These are phyloP conservation scores for Ptyas mucosa DNA, from an alignment of 2,113 vertebrate genomes.

Conservation along the genomic window DNA sequence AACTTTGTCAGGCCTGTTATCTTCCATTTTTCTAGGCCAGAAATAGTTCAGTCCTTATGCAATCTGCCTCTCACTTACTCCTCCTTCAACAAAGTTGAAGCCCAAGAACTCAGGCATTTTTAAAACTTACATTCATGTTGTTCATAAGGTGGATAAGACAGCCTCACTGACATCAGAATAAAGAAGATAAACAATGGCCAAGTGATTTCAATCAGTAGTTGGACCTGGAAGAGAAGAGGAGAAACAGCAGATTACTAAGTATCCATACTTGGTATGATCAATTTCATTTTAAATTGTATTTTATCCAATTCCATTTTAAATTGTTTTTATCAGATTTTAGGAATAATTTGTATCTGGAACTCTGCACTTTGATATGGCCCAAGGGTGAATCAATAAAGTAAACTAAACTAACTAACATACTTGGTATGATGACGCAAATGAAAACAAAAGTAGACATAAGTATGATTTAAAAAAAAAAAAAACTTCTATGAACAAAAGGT, in stretches of 20 bases:
- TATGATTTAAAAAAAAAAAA: neutral
- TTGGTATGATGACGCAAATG: neutral
- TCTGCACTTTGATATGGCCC: too few species aligned
- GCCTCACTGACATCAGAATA: conserved; percentile 90
- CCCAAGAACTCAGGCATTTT: neutral
- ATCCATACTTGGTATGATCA: neutral
- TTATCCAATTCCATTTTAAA: too few species aligned
- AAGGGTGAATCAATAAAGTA: too few species aligned
- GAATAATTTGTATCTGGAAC: too few species aligned
- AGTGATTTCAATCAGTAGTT: conserved; percentile 87
- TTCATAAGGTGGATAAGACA: conserved; percentile 92
- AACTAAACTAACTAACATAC: neutral
- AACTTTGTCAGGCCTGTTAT: neutral
- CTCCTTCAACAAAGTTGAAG: neutral
- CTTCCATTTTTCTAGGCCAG: neutral
- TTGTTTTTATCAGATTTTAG: too few species aligned
- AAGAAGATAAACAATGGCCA: conserved; percentile 98
- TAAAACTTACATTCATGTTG: conserved; percentile 95
- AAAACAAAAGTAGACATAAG: neutral
- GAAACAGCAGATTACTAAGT: conserved; percentile 38
- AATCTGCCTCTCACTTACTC: neutral
- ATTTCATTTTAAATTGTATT: too few species aligned
- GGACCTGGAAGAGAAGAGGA: conserved; percentile 73
- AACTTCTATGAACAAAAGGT: neutral
- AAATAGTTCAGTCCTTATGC: neutral